Evolutionary conservation across 2,888 invertebrate species (phyloP), one percentile per base, ranked within the genome.

Genomic region (Acronicta aceris): DNA sequence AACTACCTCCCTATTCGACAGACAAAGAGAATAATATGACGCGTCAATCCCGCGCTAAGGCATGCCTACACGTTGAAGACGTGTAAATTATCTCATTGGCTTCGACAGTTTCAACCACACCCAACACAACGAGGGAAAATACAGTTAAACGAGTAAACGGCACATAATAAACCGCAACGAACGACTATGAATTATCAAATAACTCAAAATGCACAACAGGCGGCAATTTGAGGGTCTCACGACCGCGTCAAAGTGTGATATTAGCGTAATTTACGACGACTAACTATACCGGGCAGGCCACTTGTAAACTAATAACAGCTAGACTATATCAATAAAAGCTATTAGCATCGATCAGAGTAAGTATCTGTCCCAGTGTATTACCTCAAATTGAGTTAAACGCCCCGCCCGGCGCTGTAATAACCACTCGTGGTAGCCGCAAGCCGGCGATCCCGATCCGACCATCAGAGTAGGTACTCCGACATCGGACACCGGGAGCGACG

Each of bases 271-370:
- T 91, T 92, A 89, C 82, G 76, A 79, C 74, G 74, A 65, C 82
- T 89, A 91, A 90, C 88, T 81, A 85, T 81, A 79, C 76, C 81
- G 76, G 78, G 77, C 81, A 68, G 78, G 70, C 60, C 63, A 63
- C 64, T 79, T 78, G 78, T 81, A 47, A 65, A 60, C 76, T 78
- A 86, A 91, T 91, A 90, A 89, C 85, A 84, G 83, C 86, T 88
- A 87, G 86, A 76, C 86, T 91, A 91, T 93, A 93, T 93, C 94
- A 93, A 93, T 93, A 94, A 93, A 93, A 86, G 88, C 89, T 84
- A 93, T 93, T 93, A 93, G 81, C 88, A 90, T 92, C 92, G 89
- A 92, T 93, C 93, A 91, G 84, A 68, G 83, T 90, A 89, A 91
- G 88, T 90, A 90, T 87, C 87, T 88, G 87, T 89, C 87, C 81